Base-by-base conservation (phyloP, 2,113 vertebrate genomes). In the Rana temporaria region DNA sequence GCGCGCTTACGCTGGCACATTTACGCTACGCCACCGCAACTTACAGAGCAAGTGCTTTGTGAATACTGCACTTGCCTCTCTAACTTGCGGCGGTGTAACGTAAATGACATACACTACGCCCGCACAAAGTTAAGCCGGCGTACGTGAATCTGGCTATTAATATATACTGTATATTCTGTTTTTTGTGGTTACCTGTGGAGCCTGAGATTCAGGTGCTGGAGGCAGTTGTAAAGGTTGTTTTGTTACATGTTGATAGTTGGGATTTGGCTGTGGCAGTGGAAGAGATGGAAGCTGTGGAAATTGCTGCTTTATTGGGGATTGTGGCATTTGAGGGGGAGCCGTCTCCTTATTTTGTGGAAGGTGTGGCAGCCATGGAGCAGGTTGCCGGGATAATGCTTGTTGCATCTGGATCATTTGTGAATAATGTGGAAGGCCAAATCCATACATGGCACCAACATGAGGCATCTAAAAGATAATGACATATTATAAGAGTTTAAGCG, bases 341-440 rank as follows among this genome's bases (percentile, higher is more conserved):
- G 15, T 22, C 18, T 79, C 53, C 17, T 22, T 56, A 64, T 77
- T 60, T 5, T 63, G 52, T 60, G 60, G 73, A 5, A 70, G 30
- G n/a, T 70, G 78, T 56, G 65, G 34, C 32, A 57, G 78, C 78
- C 78, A 80, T 70, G 78, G n/a, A 22, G 42, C 48, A 19, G 32
- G 32, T 22, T 80, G 78, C 19, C 20, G 19, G 11, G 55, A 30
- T 62, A 70, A 70, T 15, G 78, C 78, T 26, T 80, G 78, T 18
- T 80, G 78, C 22, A 80, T 20, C 17, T 69, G 78, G 17, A 70
- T 70, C 78, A 80, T 80, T 56, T 69, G 78, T 60, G 65, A 67
- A 34, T 80, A 80, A 57, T 80, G 65, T 70, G 78, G 78, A 14
- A 70, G 34, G 34, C 78, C 78, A 48, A 62, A 68, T 24, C 78